Evolutionary conservation across 1,140 invertebrate genomes (phyloP), one percentile per base, ranked within the genome.

Genomic region (Colletes latitarsis): DNA sequence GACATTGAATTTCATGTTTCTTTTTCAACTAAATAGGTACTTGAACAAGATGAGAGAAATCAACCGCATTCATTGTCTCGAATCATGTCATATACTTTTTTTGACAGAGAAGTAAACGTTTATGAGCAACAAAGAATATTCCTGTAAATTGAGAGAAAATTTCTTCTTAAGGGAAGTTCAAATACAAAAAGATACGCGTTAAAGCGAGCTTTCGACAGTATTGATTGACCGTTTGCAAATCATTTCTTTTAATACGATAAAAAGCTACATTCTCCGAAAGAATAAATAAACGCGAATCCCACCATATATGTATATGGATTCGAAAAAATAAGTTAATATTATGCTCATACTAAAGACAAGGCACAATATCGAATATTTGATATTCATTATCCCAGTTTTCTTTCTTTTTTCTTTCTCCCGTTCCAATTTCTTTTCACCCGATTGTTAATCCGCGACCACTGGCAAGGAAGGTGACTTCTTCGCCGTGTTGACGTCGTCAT

Each of bases 401-500:
- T 57, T 63, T 68, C 72, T 82, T 80, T 68, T 39, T 75, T 72
- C 39, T 30, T 70, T 81, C 55, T 79, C 62, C 66, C 8, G 66
- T 69, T 70, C 60, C 71, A 70, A 10, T 82, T 82, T 66, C 62
- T 77, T 86, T 76, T 62, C 53, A 15, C 53, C 30, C 60, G 49
- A 49, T 62, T 60, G 52, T 52, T 57, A 73, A 80, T 68, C 63
- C 58, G 68, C 72, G 68, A 77, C 30, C 64, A 82, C 81, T 79
- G 80, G 62, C 75, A 78, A 85, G 70, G 70, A 82, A 79, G 67
- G 69, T 62, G 53, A 57, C 57, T 75, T 85, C 72, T 85, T 85
- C 85, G 55, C 81, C 85, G 69, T 73, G 68, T 70, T 81, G 85
- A 83, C 69, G 81, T 79, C n/a, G 70, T 80, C 69, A 74, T 72